Evolutionary conservation across 2,888 invertebrate genomes (phyloP).

Genomic region (Parasteatoda lunata): DNA sequence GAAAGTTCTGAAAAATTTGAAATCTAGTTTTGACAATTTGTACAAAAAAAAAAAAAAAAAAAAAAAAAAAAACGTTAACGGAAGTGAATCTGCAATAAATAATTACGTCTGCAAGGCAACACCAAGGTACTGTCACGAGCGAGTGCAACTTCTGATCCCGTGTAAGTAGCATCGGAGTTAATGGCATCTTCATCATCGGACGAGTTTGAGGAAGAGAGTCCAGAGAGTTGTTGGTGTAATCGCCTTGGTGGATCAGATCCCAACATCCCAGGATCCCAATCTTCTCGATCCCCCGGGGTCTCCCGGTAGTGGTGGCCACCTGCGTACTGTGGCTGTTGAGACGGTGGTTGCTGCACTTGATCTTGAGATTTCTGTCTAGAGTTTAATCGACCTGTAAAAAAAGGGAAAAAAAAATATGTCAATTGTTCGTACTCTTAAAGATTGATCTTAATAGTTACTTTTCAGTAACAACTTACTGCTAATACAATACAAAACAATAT

Average conservation of each 20-base stretch:
- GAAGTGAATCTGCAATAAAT: no score
- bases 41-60: no score
- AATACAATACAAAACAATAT: no score
- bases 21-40: no score
- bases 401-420: background rate
- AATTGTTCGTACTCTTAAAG: background rate
- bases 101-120: constrained; percentile 76
- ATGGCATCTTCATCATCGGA: constrained; percentile 78
- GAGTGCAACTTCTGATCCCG: constrained; percentile 87
- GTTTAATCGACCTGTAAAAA: constrained; percentile 29
- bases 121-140: constrained; percentile 87
- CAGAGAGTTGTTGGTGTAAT: constrained; percentile 59
- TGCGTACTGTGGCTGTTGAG: constrained; percentile 3
- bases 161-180: constrained; percentile 87
- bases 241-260: constrained; percentile 56
- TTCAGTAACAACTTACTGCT: no score
- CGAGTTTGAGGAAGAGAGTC: constrained; percentile 51
- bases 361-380: constrained; percentile 57
- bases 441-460: background rate
- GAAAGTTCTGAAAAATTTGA: no score
- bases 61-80: no score
- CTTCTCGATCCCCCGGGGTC: constrained; percentile 31
- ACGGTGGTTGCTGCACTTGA: constrained; percentile 23
- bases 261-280: constrained; percentile 62
- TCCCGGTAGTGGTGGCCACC: constrained; percentile 30